These are phyloP conservation scores for Clarias macrocephalus DNA, from an alignment of 2,113 vertebrate species.

Conservation along the genomic window DNA sequence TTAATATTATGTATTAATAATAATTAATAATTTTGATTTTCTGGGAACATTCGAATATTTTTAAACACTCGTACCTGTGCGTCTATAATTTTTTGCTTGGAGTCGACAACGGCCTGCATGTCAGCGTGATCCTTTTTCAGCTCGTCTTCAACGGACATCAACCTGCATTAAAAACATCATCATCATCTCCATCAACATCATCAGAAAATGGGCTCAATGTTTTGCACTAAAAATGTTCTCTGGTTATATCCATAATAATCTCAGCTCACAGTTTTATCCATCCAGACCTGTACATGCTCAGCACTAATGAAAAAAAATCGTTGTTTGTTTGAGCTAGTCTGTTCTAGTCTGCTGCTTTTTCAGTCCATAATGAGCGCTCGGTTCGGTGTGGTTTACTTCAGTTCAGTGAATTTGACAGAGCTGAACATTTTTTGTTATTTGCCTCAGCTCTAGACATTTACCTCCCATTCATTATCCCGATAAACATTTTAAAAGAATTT, in stretches of 20 bases:
- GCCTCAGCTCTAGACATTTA: neutral
- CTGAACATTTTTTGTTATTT: neutral
- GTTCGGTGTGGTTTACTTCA: neutral
- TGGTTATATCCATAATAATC: neutral
- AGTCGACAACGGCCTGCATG: constrained; percentile 97
- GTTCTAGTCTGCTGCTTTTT: neutral
- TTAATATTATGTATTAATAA: neutral
- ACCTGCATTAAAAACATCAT: constrained; percentile 66
- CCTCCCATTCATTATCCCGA: neutral
- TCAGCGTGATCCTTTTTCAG: constrained; percentile 97
- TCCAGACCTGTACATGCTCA: neutral
- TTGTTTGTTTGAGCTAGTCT: neutral
- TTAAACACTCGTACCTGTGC: constrained; percentile 81
- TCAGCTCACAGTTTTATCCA: constrained; percentile 13
- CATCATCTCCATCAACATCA: too few species aligned
- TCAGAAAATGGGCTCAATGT: neutral
- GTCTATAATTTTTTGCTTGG: constrained; percentile 98
- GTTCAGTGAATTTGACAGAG: neutral
- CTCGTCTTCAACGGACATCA: constrained; percentile 98
- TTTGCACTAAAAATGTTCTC: neutral
- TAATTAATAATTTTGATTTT: neutral
- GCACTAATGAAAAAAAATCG: neutral
- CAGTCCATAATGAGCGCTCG: neutral
- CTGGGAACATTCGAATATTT: neutral
- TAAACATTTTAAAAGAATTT: neutral